Conservation (phyloP, 2,888 invertebrate genomes). For the Agrochola circellaris region DNA sequence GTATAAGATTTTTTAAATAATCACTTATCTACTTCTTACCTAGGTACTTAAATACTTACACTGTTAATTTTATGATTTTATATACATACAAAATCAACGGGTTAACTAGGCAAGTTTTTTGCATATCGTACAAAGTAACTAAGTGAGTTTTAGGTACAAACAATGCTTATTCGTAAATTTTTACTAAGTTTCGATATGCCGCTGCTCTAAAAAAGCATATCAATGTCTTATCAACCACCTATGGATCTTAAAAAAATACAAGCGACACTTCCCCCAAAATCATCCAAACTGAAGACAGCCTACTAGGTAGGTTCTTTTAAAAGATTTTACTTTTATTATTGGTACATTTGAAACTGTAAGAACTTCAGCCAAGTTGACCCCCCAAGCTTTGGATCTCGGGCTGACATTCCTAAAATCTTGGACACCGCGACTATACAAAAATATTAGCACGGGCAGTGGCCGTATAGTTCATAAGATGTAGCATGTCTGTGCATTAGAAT, state of each 20-base stretch:
- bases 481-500: too few species aligned
- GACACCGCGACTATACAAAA: neutral
- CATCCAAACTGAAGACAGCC: neutral
- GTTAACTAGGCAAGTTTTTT: neutral
- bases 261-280: neutral
- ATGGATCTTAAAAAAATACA: neutral
- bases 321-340: neutral
- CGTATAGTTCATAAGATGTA: neutral
- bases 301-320: neutral
- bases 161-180: neutral
- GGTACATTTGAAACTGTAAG: neutral
- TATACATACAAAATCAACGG: neutral
- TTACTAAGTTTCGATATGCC: neutral
- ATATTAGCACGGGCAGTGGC: neutral
- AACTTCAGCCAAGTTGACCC: neutral
- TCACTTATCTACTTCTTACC: neutral
- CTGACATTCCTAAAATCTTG: neutral
- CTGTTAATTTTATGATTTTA: neutral
- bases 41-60: neutral
- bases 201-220: neutral
- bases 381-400: neutral
- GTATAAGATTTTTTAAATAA: slow-evolving; percentile 40
- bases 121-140: too few species aligned
- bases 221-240: neutral
- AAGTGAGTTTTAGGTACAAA: neutral